These are phyloP conservation scores for Hedya salicella DNA, from an alignment of 2,888 invertebrate genomes.

Conservation along the genomic window DNA sequence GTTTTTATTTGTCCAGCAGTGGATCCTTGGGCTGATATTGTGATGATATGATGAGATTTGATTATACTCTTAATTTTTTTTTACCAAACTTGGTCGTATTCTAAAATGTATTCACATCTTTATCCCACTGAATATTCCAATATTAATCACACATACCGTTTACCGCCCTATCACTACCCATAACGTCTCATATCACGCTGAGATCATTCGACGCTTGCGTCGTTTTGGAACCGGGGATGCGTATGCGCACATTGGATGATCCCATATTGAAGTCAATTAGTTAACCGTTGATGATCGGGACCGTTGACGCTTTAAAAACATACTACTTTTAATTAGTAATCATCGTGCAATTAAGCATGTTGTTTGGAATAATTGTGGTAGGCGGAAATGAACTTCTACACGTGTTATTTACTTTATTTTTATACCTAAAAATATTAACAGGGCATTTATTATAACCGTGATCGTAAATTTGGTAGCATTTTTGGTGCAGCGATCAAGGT, in stretches of 20 bases:
- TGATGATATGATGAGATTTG: too few relatives aligned
- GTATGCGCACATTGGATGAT: constrained; percentile 38
- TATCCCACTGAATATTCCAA: constrained; percentile 20
- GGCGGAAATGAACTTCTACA: background rate
- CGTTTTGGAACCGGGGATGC: background rate
- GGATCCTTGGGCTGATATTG: too few relatives aligned
- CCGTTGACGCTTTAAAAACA: constrained; percentile 32
- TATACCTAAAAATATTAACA: background rate
- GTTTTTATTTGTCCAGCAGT: too few relatives aligned
- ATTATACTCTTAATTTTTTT: too few relatives aligned
- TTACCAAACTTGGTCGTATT: constrained; percentile 24
- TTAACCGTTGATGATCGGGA: constrained; percentile 35
- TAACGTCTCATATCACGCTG: background rate
- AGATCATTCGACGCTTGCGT: background rate
- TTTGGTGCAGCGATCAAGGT: too few relatives aligned
- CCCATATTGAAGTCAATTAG: constrained; percentile 44
- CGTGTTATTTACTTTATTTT: background rate
- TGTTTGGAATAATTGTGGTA: background rate
- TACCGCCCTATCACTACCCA: background rate
- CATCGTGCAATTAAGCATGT: background rate
- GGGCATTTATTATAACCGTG: too few relatives aligned
- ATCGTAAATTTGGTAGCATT: too few relatives aligned
- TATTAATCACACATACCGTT: background rate
- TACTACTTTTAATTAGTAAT: constrained; percentile 28
- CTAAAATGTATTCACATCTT: constrained; percentile 1